Percentiles rank a stretch among this genome's conserved stretches.
Evolutionary conservation across 2,888 invertebrate species (phyloP).

Genomic region (Heliconius ismenius): DNA sequence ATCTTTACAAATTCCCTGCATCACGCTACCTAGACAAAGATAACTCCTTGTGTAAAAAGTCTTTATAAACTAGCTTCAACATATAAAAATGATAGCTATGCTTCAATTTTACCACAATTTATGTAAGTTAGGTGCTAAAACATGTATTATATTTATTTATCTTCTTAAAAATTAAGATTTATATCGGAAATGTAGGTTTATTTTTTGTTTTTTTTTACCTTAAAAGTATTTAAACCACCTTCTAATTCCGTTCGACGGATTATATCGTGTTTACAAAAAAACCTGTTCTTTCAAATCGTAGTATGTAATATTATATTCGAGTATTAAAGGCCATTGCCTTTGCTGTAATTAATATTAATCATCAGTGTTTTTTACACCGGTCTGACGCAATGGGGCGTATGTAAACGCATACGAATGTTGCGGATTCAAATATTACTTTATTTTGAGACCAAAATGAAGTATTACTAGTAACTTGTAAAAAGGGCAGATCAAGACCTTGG

Average conservation of each 20-base stretch:
- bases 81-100: too few species aligned
- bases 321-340: background rate
- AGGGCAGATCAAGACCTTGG: too few species aligned
- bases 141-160: background rate
- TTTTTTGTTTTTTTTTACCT: background rate
- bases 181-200: background rate
- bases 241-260: background rate
- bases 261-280: background rate
- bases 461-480: too few species aligned
- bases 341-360: background rate
- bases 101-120: background rate
- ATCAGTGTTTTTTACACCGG: background rate
- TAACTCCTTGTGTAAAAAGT: too few species aligned
- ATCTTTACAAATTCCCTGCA: too few species aligned
- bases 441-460: too few species aligned
- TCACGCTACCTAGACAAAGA: too few species aligned
- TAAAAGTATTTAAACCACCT: background rate
- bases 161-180: background rate
- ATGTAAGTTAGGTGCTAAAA: background rate
- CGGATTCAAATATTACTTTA: too few species aligned
- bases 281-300: conserved; percentile 5
- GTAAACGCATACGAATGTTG: too few species aligned
- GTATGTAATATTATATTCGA: background rate
- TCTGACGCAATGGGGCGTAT: too few species aligned
- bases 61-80: too few species aligned